Evolutionary conservation across 1,140 invertebrate genomes (phyloP).

Genomic region (Drosophila neocordata): DNA sequence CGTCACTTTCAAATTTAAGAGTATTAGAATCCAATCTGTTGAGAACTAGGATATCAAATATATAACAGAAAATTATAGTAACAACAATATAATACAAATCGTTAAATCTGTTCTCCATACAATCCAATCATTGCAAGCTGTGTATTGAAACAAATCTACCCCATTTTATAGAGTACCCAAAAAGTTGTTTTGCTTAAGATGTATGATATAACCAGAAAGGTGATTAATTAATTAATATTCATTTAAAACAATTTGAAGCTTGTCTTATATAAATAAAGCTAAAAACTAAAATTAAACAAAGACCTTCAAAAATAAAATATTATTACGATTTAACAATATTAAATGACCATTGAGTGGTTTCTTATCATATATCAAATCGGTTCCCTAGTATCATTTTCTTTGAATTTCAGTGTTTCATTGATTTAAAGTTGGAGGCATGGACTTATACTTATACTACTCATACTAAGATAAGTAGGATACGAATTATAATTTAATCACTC

Average conservation of each 20-base stretch:
- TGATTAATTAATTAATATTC: constrained; percentile 11
- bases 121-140: background rate
- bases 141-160: background rate
- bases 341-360: background rate
- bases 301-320: background rate
- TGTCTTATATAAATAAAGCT: constrained; percentile 1
- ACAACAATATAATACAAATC: no score
- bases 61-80: no score
- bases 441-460: no score
- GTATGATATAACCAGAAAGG: constrained; percentile 18
- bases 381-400: background rate
- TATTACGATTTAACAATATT: background rate
- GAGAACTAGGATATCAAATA: no score
- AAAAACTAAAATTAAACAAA: background rate
- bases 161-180: background rate
- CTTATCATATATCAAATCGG: background rate
- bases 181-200: constrained; percentile 13
- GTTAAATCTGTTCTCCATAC: no score
- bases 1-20: no score
- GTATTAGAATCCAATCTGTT: no score
- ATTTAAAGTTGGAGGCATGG: no score
- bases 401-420: no score
- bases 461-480: no score
- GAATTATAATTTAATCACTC: no score
- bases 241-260: constrained; percentile 2